These are phyloP conservation scores for Polyommatus icarus DNA, from an alignment of 2,888 invertebrate species.

Conservation along the genomic window DNA sequence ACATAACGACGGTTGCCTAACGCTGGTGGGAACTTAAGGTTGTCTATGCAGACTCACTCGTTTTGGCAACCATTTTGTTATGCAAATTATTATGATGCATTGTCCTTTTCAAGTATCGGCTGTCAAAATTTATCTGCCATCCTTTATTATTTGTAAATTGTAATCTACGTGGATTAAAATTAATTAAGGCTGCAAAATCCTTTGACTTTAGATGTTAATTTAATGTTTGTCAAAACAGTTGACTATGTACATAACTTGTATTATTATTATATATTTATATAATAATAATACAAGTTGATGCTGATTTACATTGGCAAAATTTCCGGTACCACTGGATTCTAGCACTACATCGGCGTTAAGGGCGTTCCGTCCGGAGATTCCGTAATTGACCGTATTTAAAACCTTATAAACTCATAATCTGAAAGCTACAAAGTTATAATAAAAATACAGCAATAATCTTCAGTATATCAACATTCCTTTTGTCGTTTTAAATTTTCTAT, in stretches of 20 bases:
- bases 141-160: neutral
- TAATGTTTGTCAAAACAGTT: neutral
- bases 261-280: no score
- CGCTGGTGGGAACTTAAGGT: neutral
- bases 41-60: neutral
- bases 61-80: conserved; percentile 17
- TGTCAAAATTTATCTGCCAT: neutral
- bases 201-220: neutral
- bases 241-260: no score
- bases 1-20: neutral
- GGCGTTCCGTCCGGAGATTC: no score
- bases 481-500: no score
- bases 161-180: neutral
- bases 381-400: no score
- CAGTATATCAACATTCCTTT: no score
- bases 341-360: no score
- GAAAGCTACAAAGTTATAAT: no score
- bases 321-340: neutral
- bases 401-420: no score
- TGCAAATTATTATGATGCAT: neutral
- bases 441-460: no score
- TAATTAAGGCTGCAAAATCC: neutral
- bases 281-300: neutral
- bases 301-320: neutral
- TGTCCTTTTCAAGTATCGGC: neutral